A percentile compares a stretch with the other conserved stretches of the same genome.
phyloP scores from a whole-genome alignment of 2,113 vertebrate genomes.

The Erythrocebus patas region DNA sequence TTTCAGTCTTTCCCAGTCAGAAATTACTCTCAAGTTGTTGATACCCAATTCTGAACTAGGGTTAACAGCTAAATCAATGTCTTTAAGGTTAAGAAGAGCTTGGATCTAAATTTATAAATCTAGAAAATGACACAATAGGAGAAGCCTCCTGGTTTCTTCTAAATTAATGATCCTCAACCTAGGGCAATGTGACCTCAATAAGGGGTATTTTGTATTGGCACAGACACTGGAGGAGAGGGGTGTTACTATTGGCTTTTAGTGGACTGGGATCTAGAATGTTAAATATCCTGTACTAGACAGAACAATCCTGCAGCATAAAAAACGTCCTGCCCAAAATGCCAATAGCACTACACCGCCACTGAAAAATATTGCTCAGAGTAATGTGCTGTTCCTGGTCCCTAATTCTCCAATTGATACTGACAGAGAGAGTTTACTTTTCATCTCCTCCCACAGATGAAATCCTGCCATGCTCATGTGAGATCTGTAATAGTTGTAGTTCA shows the following conservation, averaged over 20 bases:
- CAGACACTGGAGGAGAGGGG: not conserved
- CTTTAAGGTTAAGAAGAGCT: not conserved
- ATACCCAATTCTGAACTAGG: not conserved
- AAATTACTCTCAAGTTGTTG: not conserved
- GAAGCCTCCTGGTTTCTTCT: not conserved
- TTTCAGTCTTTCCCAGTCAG: not conserved
- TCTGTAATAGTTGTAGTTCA: not conserved
- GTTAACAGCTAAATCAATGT: not conserved
- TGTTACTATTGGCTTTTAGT: not conserved
- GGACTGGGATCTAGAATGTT: not conserved
- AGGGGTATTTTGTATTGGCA: not conserved
- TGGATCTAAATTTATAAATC: not conserved
- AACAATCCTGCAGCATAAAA: not conserved
- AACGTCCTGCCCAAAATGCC: not conserved
- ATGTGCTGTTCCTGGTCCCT: not conserved
- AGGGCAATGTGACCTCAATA: not conserved
- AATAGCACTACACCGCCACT: not conserved
- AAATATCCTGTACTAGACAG: not conserved
- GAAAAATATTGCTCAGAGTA: not conserved
- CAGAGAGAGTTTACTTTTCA: not conserved
- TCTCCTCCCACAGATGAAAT: not conserved
- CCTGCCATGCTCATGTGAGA: not conserved
- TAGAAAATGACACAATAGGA: not conserved
- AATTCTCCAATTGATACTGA: not conserved
- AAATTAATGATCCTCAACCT: not conserved